Evolutionary conservation across 1,140 invertebrate species (phyloP).

Genomic region (Sycobia sp.): DNA sequence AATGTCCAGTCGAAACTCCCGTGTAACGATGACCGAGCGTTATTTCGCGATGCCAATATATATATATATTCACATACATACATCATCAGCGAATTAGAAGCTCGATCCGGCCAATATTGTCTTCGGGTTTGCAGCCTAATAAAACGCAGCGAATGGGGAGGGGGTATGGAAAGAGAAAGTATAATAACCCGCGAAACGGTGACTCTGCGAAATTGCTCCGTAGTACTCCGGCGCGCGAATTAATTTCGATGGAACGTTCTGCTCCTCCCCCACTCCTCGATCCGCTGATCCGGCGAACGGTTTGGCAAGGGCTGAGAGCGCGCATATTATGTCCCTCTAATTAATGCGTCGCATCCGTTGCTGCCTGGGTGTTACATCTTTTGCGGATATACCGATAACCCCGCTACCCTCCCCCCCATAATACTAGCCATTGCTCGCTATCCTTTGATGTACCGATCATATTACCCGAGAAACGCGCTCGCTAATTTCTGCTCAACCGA

Average conservation of each 20-base stretch:
- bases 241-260: slow-evolving; percentile 21
- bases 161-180: no score
- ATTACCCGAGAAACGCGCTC: no score
- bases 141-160: no score
- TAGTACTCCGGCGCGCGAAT: slow-evolving; percentile 8
- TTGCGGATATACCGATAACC: neutral
- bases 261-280: neutral
- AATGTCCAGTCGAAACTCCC: slow-evolving; percentile 1
- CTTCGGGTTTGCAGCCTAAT: slow-evolving; percentile 28
- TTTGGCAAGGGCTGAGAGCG: slow-evolving; percentile 43
- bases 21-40: slow-evolving; percentile 30
- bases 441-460: no score
- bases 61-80: neutral
- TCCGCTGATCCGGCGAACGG: neutral
- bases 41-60: neutral
- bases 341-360: slow-evolving; percentile 43
- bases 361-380: slow-evolving; percentile 14
- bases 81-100: slow-evolving; percentile 1
- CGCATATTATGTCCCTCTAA: slow-evolving; percentile 43
- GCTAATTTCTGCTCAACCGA: no score
- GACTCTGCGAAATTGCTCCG: slow-evolving; percentile 23
- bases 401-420: no score
- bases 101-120: slow-evolving; percentile 32
- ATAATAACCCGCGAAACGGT: slow-evolving; percentile 5
- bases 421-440: no score